Conservation (phyloP, 2,888 invertebrate genomes). For the Campaea margaritaria region DNA sequence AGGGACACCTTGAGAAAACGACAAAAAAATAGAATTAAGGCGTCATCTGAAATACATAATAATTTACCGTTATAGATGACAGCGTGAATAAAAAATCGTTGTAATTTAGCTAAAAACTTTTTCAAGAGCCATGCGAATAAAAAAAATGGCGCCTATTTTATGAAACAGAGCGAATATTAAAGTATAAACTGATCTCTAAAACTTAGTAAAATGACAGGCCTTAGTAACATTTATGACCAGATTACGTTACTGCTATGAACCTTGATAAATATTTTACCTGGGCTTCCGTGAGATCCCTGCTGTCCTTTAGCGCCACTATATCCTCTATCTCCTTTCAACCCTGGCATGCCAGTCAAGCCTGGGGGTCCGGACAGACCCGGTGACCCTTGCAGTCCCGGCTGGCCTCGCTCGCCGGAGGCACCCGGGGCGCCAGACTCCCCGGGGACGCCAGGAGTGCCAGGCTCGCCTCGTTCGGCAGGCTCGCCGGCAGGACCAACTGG, state of each 20-base stretch:
- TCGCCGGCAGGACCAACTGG: slow-evolving; percentile 92
- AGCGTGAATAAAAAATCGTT: no score
- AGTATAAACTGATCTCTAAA: no score
- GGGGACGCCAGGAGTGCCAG: slow-evolving; percentile 89
- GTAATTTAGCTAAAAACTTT: no score
- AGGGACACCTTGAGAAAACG: slow-evolving; percentile 75
- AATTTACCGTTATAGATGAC: no score
- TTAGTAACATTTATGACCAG: no score
- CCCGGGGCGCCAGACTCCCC: slow-evolving; percentile 91
- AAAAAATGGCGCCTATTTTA: no score
- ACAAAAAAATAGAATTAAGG: not conserved
- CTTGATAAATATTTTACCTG: slow-evolving; percentile 65
- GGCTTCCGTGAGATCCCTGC: slow-evolving; percentile 88
- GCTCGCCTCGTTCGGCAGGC: slow-evolving; percentile 91
- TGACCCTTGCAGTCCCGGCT: slow-evolving; percentile 88
- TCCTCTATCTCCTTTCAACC: slow-evolving; percentile 90
- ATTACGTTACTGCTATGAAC: no score
- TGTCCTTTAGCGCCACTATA: slow-evolving; percentile 89
- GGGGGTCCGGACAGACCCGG: slow-evolving; percentile 89
- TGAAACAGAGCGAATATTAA: no score
- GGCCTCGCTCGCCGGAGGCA: slow-evolving; percentile 90
- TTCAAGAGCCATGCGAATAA: no score
- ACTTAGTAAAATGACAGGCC: no score
- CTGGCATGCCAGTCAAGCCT: slow-evolving; percentile 88
- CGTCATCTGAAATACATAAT: no score